Base-by-base conservation (phyloP, 2,888 invertebrate species). In the Sinelater perroti region DNA sequence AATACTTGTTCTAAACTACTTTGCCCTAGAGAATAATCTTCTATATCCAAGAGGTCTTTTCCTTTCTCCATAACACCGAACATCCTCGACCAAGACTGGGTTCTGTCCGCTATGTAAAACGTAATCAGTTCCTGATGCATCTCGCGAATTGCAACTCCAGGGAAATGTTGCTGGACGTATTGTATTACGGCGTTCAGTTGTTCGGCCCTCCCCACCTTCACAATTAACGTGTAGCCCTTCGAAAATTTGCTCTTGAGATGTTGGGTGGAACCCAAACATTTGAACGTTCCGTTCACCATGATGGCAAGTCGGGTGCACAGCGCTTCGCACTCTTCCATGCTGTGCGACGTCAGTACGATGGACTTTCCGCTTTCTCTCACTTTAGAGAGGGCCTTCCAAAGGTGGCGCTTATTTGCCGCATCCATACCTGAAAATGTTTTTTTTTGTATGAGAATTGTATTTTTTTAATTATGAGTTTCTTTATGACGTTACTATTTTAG, bases 311-410 rank as follows among this genome's bases (percentile, higher is more conserved):
- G 81, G 1, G 90, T 88, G 75, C 93, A 93, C 13, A 93, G 80
- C 13, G 91, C 91, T 79, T 93, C 92, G 77, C 91, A 91, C 78
- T 93, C 92, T 78, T 91, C 91, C 90, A 93, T 91, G 74, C 89
- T 90, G 80, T 92, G 91, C 31, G 93, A 92, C 11, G 94, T 94
- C 56, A 94, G 81, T 56, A 95, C 83, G 45, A 94, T 85, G 53
- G 90, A 88, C 72, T 85, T 85, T 0, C 93, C 92, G 1, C 84
- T 80, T 54, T 87, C 86, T 38, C 90, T 81, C 30, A 89, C 84
- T 55, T 84, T 82, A 60, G 84, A 82, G 21, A 93, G 82, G 8
- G 88, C 87, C 67, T 89, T 82, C 94, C 94, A 94, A 7, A 95
- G 82, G 59, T 89, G 86, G 50, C 93, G 82, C 68, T 91, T 86